phyloP scores from a whole-genome alignment of 92 coral and sea anemone genomes.

The Paragorgia papillata region DNA sequence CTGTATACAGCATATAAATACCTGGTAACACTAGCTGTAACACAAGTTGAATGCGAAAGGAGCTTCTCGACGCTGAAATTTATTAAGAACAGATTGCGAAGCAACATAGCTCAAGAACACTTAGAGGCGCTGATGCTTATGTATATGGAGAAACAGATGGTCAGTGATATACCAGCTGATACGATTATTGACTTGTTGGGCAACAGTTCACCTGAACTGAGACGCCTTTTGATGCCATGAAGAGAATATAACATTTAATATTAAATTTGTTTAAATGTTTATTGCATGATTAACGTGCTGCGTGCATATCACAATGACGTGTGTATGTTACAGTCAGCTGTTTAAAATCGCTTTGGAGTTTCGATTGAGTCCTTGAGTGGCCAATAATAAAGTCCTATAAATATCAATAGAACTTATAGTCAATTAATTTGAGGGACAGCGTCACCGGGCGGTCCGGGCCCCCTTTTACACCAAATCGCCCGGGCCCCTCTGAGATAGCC shows the following conservation, averaged over 20 bases:
- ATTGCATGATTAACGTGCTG: too few relatives aligned
- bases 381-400: too few relatives aligned
- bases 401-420: too few relatives aligned
- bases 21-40: constrained; percentile 26
- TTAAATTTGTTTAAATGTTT: not conserved
- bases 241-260: not conserved
- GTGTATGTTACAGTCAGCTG: too few relatives aligned
- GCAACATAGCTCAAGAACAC: constrained; percentile 23
- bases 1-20: constrained; percentile 6
- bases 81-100: constrained; percentile 8
- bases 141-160: constrained; percentile 25
- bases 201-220: constrained; percentile 17
- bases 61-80: constrained; percentile 22
- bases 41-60: constrained; percentile 16
- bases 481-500: constrained; percentile 17
- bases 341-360: too few relatives aligned
- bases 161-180: constrained; percentile 32
- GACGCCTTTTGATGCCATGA: constrained; percentile 13
- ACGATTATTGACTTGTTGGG: constrained; percentile 25
- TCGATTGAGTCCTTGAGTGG: too few relatives aligned
- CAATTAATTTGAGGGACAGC: not conserved
- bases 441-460: constrained; percentile 7
- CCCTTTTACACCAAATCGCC: too few relatives aligned
- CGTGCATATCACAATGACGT: not conserved
- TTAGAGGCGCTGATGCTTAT: constrained; percentile 24